Base-by-base conservation (phyloP, 2,888 invertebrate genomes). In the Sminthurides aquaticus region DNA sequence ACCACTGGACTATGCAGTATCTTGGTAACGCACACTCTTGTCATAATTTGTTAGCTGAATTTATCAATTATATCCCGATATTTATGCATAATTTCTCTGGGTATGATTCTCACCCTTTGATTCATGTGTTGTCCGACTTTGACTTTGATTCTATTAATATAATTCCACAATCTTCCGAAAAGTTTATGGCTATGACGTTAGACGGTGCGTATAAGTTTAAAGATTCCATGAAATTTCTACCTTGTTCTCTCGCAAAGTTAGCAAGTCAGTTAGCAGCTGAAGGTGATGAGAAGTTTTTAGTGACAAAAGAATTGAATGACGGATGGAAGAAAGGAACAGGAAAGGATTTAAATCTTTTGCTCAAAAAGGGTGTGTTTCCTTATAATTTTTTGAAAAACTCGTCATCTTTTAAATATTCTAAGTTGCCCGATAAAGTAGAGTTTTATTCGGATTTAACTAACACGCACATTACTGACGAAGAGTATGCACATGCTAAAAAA, bases 321-420 rank as follows among this genome's bases (percentile, higher is more conserved):
- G 11, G 18, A 18, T 43, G 43, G 43, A 43, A 8, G 11, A 43
- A 43, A 43, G 43, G 43, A 11, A 43, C 27, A 2, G 2, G 3
- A n/a, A 27, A 27, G 11, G 57, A 57, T 18, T 27, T 57, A 18
- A 3, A 8, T 57, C 28, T 57, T 2, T 28, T 25, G 20, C 28
- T 27, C 20, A 5, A n/a, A 57, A 57, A 57, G n/a, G 57, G 57
- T 27, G 26, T 57, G 2, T 57, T 57, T n/a, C 57, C 57, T 3
- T 57, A 57, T n/a, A 22, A 18, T 2, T 57, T 15, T 18, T n/a
- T 57, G 11, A 15, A 5, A 3, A 2, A 25, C 3, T 8, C 28
- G 5, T 25, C 57, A 11, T 2, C 18, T 11, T 24, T 57, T 2
- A 2, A 26, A 2, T 26, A 26, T 15, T 27, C 57, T 2, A 27